Evolutionary conservation across 2,797 vertebrate species (phyloP).

Genomic region (Rhinophrynus dorsalis): DNA sequence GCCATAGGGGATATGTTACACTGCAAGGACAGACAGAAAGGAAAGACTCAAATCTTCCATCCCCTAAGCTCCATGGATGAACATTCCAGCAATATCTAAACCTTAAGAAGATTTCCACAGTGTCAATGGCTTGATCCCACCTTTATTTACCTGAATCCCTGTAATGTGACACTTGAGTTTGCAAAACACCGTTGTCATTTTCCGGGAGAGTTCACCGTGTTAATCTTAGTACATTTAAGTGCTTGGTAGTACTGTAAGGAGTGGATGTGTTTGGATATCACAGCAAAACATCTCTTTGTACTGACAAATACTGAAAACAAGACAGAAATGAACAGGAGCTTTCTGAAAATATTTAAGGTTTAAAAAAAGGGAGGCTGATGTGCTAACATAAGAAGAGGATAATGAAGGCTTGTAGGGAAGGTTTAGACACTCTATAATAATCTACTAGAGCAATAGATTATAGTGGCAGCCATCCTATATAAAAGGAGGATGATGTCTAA

Average conservation of each 20-base stretch:
- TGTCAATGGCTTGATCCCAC: conserved; percentile 51
- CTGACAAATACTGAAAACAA: neutral
- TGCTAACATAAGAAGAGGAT: too few relatives aligned
- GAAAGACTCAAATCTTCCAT: conserved; percentile 36
- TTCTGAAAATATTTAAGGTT: too few relatives aligned
- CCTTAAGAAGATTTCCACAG: conserved; percentile 55
- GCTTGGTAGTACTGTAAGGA: neutral
- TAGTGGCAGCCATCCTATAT: too few relatives aligned
- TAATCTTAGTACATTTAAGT: conserved; percentile 26
- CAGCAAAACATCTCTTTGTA: conserved; percentile 11
- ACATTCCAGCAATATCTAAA: conserved; percentile 51
- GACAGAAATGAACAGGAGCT: neutral
- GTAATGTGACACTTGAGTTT: conserved; percentile 54
- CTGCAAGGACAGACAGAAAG: conserved; percentile 16
- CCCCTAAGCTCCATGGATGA: conserved; percentile 41
- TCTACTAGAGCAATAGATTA: too few relatives aligned
- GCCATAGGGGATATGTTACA: neutral
- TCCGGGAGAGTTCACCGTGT: conserved; percentile 17
- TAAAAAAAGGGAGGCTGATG: too few relatives aligned
- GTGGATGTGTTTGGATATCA: neutral
- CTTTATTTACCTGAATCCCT: conserved; percentile 59
- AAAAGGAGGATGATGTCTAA: too few relatives aligned
- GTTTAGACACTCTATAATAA: too few relatives aligned
- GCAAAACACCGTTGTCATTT: conserved; percentile 42
- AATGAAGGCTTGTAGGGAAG: too few relatives aligned